phyloP scores from a whole-genome alignment of 2,888 invertebrate genomes.

The Phania funesta region DNA sequence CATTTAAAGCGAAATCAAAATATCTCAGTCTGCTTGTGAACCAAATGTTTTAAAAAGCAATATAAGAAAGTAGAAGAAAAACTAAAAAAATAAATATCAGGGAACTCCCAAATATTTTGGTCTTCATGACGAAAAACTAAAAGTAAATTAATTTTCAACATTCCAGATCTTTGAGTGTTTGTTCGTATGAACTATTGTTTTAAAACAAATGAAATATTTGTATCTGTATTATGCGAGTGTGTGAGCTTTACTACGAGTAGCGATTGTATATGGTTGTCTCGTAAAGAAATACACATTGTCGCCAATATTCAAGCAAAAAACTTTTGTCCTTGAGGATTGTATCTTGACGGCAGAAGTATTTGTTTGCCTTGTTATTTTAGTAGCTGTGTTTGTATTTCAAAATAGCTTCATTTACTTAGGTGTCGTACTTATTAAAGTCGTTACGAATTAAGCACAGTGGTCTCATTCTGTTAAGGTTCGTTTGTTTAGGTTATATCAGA shows the following conservation, averaged over 20 bases:
- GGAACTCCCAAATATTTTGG: conserved; percentile 75
- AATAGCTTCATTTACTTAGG: conserved; percentile 67
- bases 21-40: conserved; percentile 64
- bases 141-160: conserved; percentile 76
- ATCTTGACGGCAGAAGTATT: conserved; percentile 57
- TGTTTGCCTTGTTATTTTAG: conserved; percentile 46
- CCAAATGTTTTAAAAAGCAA: conserved; percentile 44
- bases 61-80: conserved; percentile 45
- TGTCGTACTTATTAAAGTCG: conserved; percentile 34
- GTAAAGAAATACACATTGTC: conserved; percentile 59
- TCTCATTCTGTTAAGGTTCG: background rate
- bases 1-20: conserved; percentile 67
- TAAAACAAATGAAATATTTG: conserved; percentile 56
- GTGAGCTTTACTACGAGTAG: no score
- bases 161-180: no score
- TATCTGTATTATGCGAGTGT: conserved; percentile 56
- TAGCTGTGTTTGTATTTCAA: conserved; percentile 71
- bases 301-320: conserved; percentile 54
- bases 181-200: background rate
- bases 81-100: conserved; percentile 40
- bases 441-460: conserved; percentile 33
- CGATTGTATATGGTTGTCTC: no score
- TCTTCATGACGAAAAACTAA: conserved; percentile 55
- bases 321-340: conserved; percentile 58
- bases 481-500: no score